These are phyloP conservation scores for Eublepharis macularius DNA, from an alignment of 2,113 vertebrate genomes.

Conservation along the genomic window DNA sequence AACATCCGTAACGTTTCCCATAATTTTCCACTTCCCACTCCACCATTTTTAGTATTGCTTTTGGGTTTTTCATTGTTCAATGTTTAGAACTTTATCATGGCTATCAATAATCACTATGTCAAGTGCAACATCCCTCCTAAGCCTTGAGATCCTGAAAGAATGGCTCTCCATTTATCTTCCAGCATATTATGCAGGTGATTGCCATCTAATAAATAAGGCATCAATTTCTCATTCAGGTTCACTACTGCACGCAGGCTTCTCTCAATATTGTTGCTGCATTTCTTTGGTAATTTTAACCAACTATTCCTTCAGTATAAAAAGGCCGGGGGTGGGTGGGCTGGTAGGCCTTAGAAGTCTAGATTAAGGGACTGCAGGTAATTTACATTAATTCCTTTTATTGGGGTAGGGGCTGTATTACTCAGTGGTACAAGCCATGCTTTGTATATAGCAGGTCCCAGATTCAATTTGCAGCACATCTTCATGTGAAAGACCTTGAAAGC, in stretches of 20 bases:
- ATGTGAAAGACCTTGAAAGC: no score
- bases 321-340: no score
- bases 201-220: constrained; percentile 62
- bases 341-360: neutral
- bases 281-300: constrained; percentile 24
- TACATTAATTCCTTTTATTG: neutral
- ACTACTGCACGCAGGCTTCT: constrained; percentile 25
- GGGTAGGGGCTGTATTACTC: no score
- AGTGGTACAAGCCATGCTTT: no score
- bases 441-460: no score
- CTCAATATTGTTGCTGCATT: constrained; percentile 42
- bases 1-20: constrained; percentile 70
- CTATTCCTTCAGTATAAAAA: neutral
- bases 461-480: no score
- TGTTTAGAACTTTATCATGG: constrained; percentile 68
- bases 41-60: constrained; percentile 59
- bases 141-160: constrained; percentile 37
- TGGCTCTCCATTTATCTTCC: constrained; percentile 49
- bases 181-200: constrained; percentile 40
- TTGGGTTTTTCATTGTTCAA: constrained; percentile 53
- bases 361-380: neutral
- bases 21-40: constrained; percentile 66
- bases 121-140: constrained; percentile 20
- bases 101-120: constrained; percentile 61
- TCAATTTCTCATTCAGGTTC: constrained; percentile 48